Percentiles rank a stretch among this genome's conserved stretches.
These are phyloP conservation scores for Pherbina coryleti DNA, from an alignment of 2,888 invertebrate genomes.

Conservation along the genomic window DNA sequence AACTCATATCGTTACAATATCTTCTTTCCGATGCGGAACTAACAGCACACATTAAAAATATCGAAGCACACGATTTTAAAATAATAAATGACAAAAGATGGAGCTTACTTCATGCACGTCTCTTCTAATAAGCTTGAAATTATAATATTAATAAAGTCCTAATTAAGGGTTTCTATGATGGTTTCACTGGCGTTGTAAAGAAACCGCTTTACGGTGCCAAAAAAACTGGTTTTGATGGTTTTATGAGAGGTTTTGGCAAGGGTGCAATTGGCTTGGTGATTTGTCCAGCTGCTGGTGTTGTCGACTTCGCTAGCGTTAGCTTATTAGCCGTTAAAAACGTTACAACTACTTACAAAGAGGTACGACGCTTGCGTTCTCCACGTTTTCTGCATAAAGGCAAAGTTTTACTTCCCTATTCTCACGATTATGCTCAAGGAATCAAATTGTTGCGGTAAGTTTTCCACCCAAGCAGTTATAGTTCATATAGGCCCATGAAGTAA, in stretches of 20 bases:
- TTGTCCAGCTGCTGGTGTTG: slow-evolving; percentile 95
- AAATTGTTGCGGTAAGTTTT: slow-evolving; percentile 79
- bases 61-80: too few relatives aligned
- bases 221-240: slow-evolving; percentile 93
- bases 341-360: slow-evolving; percentile 82
- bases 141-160: too few relatives aligned
- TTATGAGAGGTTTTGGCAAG: slow-evolving; percentile 94
- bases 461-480: background rate
- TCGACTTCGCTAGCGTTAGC: slow-evolving; percentile 99
- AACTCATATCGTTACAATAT: too few relatives aligned
- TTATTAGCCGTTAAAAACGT: slow-evolving; percentile 90
- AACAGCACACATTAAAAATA: too few relatives aligned
- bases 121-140: too few relatives aligned
- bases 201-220: slow-evolving; percentile 96
- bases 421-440: slow-evolving; percentile 87
- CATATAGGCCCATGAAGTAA: slow-evolving; percentile 2
- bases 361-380: slow-evolving; percentile 83
- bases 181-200: slow-evolving; percentile 95
- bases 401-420: slow-evolving; percentile 88
- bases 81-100: too few relatives aligned
- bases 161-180: slow-evolving; percentile 90
- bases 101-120: too few relatives aligned
- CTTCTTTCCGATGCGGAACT: too few relatives aligned
- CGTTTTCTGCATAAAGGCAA: slow-evolving; percentile 87
- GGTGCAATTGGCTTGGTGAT: slow-evolving; percentile 96